These are phyloP conservation scores for Microcebus jonahi DNA, from an alignment of 2,113 vertebrate genomes.

Conservation along the genomic window DNA sequence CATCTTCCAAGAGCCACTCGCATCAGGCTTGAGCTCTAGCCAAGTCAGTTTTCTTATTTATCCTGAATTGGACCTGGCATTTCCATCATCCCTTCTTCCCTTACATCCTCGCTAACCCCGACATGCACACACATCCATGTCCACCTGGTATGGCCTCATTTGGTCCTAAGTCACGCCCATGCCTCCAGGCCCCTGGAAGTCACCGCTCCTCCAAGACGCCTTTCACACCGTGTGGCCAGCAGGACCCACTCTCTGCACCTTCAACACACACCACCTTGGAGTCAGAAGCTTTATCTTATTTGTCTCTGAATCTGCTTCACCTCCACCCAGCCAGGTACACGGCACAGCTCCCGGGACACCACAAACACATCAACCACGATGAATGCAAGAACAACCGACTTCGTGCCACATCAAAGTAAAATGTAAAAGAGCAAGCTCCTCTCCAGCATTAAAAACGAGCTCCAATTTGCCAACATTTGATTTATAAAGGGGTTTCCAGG, in stretches of 20 bases:
- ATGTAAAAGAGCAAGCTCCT: not conserved
- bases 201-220: not conserved
- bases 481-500: slow-evolving; percentile 56
- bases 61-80: not conserved
- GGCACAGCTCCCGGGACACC: not conserved
- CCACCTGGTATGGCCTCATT: not conserved
- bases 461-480: slow-evolving; percentile 58
- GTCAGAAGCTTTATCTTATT: not conserved
- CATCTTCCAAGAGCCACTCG: too few relatives aligned
- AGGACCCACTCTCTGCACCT: not conserved
- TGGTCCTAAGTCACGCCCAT: not conserved
- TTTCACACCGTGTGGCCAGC: not conserved
- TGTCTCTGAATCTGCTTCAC: not conserved
- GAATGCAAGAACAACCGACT: not conserved
- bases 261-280: not conserved
- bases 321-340: not conserved
- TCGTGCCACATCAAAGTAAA: not conserved
- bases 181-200: not conserved
- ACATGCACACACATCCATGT: not conserved
- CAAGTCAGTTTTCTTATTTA: not conserved
- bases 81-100: not conserved
- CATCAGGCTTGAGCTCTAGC: not conserved
- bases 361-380: not conserved
- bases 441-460: not conserved
- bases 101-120: too few relatives aligned